A percentile compares a stretch with the other conserved stretches of the same genome.
Evolutionary conservation across 2,113 vertebrate genomes (phyloP).

Genomic region (Macaca mulatta): DNA sequence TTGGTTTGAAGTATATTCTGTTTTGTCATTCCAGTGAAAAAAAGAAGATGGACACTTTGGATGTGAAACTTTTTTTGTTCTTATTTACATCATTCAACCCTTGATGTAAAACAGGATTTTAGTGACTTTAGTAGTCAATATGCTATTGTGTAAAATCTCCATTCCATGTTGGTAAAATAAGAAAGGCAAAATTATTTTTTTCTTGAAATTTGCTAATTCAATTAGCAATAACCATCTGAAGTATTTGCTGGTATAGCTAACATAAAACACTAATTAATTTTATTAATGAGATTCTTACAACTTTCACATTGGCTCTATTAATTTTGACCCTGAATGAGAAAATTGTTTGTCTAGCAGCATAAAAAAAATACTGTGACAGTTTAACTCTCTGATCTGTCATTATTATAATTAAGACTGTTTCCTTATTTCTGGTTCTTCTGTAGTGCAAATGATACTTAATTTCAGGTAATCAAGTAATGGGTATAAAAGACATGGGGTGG

Average conservation of each 20-base stretch:
- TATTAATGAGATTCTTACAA: conserved; percentile 57
- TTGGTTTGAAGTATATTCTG: neutral
- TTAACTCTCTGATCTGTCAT: conserved; percentile 58
- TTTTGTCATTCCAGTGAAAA: neutral
- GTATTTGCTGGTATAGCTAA: conserved; percentile 35
- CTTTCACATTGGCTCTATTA: conserved; percentile 45
- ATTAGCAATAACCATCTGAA: conserved; percentile 25
- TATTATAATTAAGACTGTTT: neutral
- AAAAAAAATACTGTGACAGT: conserved; percentile 50
- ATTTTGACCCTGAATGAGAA: conserved; percentile 58
- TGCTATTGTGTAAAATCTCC: neutral
- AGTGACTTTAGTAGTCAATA: neutral
- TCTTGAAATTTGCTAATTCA: conserved; percentile 29
- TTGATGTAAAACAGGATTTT: conserved; percentile 12
- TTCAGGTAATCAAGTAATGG: neutral
- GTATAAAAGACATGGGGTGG: neutral
- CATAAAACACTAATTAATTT: conserved; percentile 23
- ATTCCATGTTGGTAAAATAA: neutral
- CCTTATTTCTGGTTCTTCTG: neutral
- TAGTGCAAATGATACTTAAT: conserved; percentile 5
- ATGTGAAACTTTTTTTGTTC: neutral
- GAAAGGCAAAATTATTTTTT: neutral
- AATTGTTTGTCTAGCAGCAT: conserved; percentile 46
- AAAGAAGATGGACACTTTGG: neutral
- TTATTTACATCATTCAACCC: neutral